Evolutionary conservation across 2,888 invertebrate genomes (phyloP).

Genomic region (Andrena trimmerana): DNA sequence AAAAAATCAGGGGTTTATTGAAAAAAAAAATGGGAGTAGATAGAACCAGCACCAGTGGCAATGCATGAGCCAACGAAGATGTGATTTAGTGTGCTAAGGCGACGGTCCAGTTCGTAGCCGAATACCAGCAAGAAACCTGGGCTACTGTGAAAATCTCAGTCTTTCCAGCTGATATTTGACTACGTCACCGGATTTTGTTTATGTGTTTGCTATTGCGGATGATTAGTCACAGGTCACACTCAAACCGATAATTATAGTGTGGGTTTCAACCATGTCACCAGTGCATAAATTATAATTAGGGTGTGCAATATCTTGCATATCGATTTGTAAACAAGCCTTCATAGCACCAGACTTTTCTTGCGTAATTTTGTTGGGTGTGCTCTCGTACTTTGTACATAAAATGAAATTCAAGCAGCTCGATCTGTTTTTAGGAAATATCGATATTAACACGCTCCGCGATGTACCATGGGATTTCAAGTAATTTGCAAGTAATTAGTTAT

Average conservation of each 20-base stretch:
- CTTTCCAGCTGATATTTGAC: conserved; percentile 99
- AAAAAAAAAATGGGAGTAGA: conserved; percentile 62
- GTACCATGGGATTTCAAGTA: too few species aligned
- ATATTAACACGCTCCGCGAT: neutral
- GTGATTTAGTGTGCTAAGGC: conserved; percentile 83
- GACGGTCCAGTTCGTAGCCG: conserved; percentile 85
- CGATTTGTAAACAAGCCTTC: conserved; percentile 27
- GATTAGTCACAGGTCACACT: conserved; percentile 83
- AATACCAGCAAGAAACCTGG: conserved; percentile 96
- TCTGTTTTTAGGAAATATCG: conserved; percentile 1
- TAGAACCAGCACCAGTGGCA: conserved; percentile 84
- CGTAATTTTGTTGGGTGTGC: conserved; percentile 20
- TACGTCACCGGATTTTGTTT: conserved; percentile 82
- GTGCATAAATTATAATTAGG: conserved; percentile 53
- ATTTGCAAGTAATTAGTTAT: too few species aligned
- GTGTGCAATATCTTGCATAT: conserved; percentile 40
- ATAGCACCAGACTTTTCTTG: conserved; percentile 16
- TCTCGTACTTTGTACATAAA: conserved; percentile 17
- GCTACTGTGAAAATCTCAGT: conserved; percentile 91
- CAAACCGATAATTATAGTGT: conserved; percentile 74
- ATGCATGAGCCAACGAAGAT: conserved; percentile 80
- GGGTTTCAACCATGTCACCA: conserved; percentile 57
- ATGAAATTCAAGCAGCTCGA: conserved; percentile 5
- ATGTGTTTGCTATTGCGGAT: conserved; percentile 70
- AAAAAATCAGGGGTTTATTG: conserved; percentile 39